A percentile compares a stretch with the other conserved stretches of the same genome.
Conservation (phyloP, 1,140 invertebrate species). For the Trachelipus rathkii region DNA sequence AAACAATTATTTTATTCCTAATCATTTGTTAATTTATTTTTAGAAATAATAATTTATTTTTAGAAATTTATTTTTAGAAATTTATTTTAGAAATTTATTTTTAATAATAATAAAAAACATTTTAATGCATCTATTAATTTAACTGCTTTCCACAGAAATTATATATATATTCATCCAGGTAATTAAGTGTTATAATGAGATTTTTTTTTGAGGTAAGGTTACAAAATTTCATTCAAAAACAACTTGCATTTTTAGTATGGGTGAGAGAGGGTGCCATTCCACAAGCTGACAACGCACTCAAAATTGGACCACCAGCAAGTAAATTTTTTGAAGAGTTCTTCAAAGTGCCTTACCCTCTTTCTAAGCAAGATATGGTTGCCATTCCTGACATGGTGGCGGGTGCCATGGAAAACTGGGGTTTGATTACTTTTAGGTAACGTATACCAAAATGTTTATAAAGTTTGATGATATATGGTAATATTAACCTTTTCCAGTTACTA, state of each 20-base stretch:
- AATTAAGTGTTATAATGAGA: too few relatives aligned
- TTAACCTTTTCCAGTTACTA: too few relatives aligned
- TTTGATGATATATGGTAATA: too few relatives aligned
- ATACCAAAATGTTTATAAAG: too few relatives aligned
- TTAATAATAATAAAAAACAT: neutral
- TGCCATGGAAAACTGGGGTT: slow-evolving; percentile 59
- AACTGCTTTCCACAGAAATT: neutral
- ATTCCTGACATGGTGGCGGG: slow-evolving; percentile 70
- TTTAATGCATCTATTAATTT: neutral
- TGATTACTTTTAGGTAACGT: slow-evolving; percentile 67
- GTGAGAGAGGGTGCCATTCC: slow-evolving; percentile 72
- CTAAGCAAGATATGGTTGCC: slow-evolving; percentile 80
- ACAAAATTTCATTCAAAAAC: too few relatives aligned
- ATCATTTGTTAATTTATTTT: too few relatives aligned
- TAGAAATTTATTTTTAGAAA: too few relatives aligned
- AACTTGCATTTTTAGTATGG: slow-evolving; percentile 60
- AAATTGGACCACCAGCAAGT: slow-evolving; percentile 61
- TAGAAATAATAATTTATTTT: too few relatives aligned
- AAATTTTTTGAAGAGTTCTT: slow-evolving; percentile 67
- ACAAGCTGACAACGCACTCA: slow-evolving; percentile 65
- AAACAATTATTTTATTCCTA: too few relatives aligned
- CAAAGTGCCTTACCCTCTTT: slow-evolving; percentile 63
- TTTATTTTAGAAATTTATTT: neutral
- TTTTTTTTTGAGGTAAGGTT: too few relatives aligned
- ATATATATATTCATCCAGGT: slow-evolving; percentile 11